These are phyloP conservation scores for Lapara coniferarum DNA, from an alignment of 2,888 invertebrate species.

Conservation along the genomic window DNA sequence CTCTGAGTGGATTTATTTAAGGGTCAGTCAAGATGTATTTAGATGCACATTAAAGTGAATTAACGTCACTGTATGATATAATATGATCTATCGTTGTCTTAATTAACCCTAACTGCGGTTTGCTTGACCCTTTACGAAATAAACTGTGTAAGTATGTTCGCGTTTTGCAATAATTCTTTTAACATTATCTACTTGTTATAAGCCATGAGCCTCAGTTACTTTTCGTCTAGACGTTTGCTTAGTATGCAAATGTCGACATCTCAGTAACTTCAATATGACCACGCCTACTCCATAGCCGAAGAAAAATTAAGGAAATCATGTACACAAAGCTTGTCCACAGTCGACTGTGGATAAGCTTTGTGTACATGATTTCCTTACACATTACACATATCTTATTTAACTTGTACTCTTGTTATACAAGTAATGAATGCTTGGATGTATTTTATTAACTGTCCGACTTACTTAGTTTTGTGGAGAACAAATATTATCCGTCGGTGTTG, in stretches of 20 bases:
- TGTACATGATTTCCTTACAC: too few species aligned
- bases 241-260: slow-evolving; percentile 25
- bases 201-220: neutral
- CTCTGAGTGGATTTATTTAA: too few species aligned
- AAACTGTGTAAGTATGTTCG: slow-evolving; percentile 4
- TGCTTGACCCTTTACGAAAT: neutral
- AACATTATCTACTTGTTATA: slow-evolving; percentile 11
- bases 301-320: slow-evolving; percentile 51
- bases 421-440: slow-evolving; percentile 54
- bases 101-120: too few species aligned
- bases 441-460: slow-evolving; percentile 62
- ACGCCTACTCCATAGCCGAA: slow-evolving; percentile 21
- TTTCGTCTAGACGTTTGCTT: slow-evolving; percentile 14
- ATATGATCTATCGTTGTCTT: too few species aligned
- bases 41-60: too few species aligned
- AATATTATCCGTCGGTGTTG: slow-evolving; percentile 51
- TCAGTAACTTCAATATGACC: slow-evolving; percentile 29
- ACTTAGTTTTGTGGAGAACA: slow-evolving; percentile 52
- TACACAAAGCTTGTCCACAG: slow-evolving; percentile 33
- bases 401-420: slow-evolving; percentile 52
- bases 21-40: too few species aligned
- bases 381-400: slow-evolving; percentile 50
- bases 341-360: too few species aligned
- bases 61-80: too few species aligned
- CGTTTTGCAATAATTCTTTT: slow-evolving; percentile 1